These are phyloP conservation scores for Cephus pygmeus DNA, from an alignment of 2,888 invertebrate species.

Conservation along the genomic window DNA sequence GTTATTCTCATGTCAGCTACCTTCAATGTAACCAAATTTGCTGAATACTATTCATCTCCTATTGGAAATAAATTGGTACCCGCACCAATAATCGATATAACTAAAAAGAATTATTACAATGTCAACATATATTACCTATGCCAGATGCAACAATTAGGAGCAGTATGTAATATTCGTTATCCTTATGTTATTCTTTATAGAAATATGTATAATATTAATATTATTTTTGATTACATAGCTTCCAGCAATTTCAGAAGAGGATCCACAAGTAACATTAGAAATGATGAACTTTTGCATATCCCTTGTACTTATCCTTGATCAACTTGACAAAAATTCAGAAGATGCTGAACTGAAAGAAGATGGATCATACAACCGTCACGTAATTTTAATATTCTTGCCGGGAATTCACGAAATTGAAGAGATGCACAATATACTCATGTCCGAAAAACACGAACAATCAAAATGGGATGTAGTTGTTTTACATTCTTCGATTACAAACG, in stretches of 20 bases:
- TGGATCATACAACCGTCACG: slow-evolving; percentile 67
- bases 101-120: slow-evolving; percentile 68
- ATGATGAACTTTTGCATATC: slow-evolving; percentile 70
- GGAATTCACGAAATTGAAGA: slow-evolving; percentile 88
- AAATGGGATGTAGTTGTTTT: slow-evolving; percentile 73
- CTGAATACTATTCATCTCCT: slow-evolving; percentile 74
- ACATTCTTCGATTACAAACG: slow-evolving; percentile 82
- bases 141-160: slow-evolving; percentile 48
- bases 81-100: slow-evolving; percentile 72
- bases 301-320: slow-evolving; percentile 74
- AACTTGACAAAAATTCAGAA: slow-evolving; percentile 64
- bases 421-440: slow-evolving; percentile 67
- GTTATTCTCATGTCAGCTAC: slow-evolving; percentile 95
- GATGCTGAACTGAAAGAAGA: slow-evolving; percentile 56
- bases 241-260: slow-evolving; percentile 71
- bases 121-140: slow-evolving; percentile 76
- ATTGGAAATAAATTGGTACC: slow-evolving; percentile 55
- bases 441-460: slow-evolving; percentile 35
- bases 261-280: slow-evolving; percentile 73
- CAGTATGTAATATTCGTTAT: slow-evolving; percentile 43
- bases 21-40: slow-evolving; percentile 79
- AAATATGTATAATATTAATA: slow-evolving; percentile 41
- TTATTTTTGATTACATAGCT: slow-evolving; percentile 64
- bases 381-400: slow-evolving; percentile 90
- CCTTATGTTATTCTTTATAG: background rate